Evolutionary conservation across 2,113 vertebrate species (phyloP), one percentile per base, ranked within the genome.

Genomic region (Gopherus evgoodei): DNA sequence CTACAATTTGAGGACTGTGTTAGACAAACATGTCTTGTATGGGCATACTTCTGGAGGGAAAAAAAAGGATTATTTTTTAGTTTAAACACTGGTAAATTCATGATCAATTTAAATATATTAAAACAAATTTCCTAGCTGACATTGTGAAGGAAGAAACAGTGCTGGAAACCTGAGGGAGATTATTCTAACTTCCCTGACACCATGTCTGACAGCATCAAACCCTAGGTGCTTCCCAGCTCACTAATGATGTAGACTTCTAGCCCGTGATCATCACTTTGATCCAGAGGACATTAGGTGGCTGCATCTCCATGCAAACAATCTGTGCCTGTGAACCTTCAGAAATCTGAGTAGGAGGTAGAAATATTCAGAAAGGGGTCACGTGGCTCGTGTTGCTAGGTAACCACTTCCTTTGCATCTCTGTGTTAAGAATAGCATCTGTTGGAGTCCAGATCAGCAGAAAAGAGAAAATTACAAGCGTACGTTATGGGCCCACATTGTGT

Each of bases 301-400:
- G 53, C 42, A 95, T 97, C 83, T 94, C 94, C 88, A 91, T 88
- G 42, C 87, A 97, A 97, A 96, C 78, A 90, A 27, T 59, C 93
- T 93, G 76, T 87, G 93, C 92, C 91, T 85, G n/a, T 91, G 81
- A 96, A 86, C 93, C 89, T 96, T 79, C 76, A 96, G 93, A 95
- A 91, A 79, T 87, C 54, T 95, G 94, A 94, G 95, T 91, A 93
- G 97, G 96, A 97, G 94, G 91, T 96, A 98, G 91, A 96, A 95
- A 96, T 95, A 89, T 94, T 97, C 78, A 91, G 87, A 9, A 59
- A 75, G 6, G 50, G 84, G 91, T 97, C 81, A 82, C 83, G 47
- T 65, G 75, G 86, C 44, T 93, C 86, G 94, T 94, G 98, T 98
- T 98, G 97, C 98, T 98, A 98, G 95, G 98, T 96, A 98, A 98